Percentiles rank a stretch among this genome's conserved stretches.
phyloP scores from a whole-genome alignment of 2,888 invertebrate species.

The Copidosoma aretas region DNA sequence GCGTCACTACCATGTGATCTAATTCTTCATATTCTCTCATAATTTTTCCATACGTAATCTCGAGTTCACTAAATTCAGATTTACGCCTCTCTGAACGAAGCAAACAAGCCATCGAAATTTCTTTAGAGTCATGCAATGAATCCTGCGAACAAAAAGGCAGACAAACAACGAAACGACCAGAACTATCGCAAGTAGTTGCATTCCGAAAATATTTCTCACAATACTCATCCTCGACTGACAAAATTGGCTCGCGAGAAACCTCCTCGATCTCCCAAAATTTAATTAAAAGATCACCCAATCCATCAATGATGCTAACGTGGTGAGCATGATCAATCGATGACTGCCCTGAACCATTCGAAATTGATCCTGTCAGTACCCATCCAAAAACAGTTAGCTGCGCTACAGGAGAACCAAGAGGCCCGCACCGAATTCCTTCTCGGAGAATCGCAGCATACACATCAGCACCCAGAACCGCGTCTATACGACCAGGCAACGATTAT shows the following conservation, averaged over 20 bases:
- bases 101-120: neutral
- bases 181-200: neutral
- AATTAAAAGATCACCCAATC: neutral
- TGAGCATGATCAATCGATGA: neutral
- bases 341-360: no score
- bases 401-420: neutral
- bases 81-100: neutral
- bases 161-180: slow-evolving; percentile 3
- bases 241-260: neutral
- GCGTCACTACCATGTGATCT: neutral
- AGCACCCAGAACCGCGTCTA: slow-evolving; percentile 7
- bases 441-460: neutral
- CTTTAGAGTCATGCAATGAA: neutral
- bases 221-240: neutral
- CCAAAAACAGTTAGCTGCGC: neutral
- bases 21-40: slow-evolving; percentile 1
- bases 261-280: neutral
- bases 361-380: neutral
- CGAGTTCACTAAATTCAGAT: neutral
- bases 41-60: neutral
- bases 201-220: neutral
- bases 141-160: neutral
- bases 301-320: neutral
- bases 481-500: neutral
- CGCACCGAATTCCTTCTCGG: neutral